phyloP scores from a whole-genome alignment of 37 sponge, comb jelly and placozoan species.

The Crambe crambe region DNA sequence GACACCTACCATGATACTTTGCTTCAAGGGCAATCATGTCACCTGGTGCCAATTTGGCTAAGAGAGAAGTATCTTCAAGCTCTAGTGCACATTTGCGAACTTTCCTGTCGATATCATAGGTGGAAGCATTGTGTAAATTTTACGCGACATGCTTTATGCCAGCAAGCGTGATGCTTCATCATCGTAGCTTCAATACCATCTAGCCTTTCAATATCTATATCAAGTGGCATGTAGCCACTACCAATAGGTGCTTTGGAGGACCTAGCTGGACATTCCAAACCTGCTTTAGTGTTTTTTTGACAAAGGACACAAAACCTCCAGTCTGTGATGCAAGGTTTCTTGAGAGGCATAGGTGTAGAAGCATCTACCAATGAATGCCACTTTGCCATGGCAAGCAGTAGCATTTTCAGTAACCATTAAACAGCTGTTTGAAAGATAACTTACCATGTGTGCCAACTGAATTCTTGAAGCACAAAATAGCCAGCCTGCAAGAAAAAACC shows the following conservation, averaged over 20 bases:
- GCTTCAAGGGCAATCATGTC: no score
- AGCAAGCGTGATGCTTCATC: no score
- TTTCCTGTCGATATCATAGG: slow-evolving; percentile 35
- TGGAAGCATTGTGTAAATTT: slow-evolving; percentile 33
- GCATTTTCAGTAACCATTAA: background rate
- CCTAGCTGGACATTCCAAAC: background rate
- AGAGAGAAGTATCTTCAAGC: slow-evolving; percentile 8
- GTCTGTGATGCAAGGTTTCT: background rate
- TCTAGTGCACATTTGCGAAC: slow-evolving; percentile 26
- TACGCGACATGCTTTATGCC: no score
- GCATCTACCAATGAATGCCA: slow-evolving; percentile 7
- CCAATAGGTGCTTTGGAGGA: background rate
- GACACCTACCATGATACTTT: no score
- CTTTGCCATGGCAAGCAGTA: background rate
- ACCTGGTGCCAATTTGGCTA: background rate
- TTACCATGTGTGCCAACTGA: background rate
- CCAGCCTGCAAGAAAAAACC: background rate
- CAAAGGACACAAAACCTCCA: no score
- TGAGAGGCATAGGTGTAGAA: slow-evolving; percentile 1
- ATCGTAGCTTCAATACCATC: no score
- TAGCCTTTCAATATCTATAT: no score
- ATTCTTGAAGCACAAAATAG: background rate
- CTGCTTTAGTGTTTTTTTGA: background rate
- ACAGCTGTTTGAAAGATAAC: background rate
- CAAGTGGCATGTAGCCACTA: background rate